These are phyloP conservation scores for Heteromormyrus szaboi DNA, from an alignment of 2,797 vertebrate species.

Conservation along the genomic window DNA sequence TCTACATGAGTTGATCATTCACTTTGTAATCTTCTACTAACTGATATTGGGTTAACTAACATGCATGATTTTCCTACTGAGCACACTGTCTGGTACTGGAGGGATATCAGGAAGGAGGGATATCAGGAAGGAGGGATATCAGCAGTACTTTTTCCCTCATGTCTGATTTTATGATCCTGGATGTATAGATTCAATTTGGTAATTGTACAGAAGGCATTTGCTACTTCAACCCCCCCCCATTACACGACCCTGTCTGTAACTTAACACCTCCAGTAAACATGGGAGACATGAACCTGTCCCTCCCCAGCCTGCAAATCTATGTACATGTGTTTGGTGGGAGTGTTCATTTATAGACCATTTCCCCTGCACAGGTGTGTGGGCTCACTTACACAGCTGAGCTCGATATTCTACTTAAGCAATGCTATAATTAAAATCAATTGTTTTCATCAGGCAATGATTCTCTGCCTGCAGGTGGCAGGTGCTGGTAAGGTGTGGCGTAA, in stretches of 20 bases:
- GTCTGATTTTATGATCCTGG: neutral
- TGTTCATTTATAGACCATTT: neutral
- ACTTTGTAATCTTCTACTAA: neutral
- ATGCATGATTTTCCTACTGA: neutral
- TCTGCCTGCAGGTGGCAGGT: neutral
- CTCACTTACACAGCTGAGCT: neutral
- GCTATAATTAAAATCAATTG: neutral
- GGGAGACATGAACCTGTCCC: neutral
- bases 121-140: neutral
- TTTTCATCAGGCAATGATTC: neutral
- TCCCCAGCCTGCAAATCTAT: neutral
- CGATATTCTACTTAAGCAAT: neutral
- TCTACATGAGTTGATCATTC: neutral
- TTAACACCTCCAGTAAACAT: neutral
- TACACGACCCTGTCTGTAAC: neutral
- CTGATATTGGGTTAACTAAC: neutral
- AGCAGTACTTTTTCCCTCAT: neutral
- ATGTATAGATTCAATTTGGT: neutral
- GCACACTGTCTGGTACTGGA: neutral
- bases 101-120: neutral
- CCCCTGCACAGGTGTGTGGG: neutral
- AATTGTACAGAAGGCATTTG: neutral
- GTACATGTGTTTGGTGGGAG: neutral
- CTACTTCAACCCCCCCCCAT: neutral
- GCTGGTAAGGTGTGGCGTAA: neutral